phyloP scores from a whole-genome alignment of 2,888 invertebrate species.

The Amphipoea oculea region DNA sequence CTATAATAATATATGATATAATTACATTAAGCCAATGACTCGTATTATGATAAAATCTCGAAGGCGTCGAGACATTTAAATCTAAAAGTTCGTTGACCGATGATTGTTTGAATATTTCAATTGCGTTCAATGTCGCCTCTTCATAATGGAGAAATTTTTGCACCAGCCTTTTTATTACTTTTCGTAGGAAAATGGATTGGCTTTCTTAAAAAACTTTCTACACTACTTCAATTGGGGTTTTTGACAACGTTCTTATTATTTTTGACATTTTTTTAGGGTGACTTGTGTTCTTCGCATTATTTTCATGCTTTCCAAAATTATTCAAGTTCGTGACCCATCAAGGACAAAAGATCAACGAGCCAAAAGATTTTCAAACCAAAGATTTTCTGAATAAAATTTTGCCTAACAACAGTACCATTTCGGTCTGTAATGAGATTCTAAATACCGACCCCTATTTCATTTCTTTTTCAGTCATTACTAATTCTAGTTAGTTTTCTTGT shows the following conservation, averaged over 20 bases:
- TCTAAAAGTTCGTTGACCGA: constrained; percentile 55
- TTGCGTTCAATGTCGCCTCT: constrained; percentile 53
- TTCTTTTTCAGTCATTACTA: constrained; percentile 48
- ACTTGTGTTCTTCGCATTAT: constrained; percentile 23
- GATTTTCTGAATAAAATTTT: constrained; percentile 20
- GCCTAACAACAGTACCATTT: constrained; percentile 26
- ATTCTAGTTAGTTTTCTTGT: constrained; percentile 59
- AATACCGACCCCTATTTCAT: constrained; percentile 54
- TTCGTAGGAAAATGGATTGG: constrained; percentile 13
- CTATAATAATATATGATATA: constrained; percentile 40
- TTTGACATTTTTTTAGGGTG: neutral
- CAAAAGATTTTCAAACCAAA: constrained; percentile 19
- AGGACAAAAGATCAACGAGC: neutral
- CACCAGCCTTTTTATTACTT: constrained; percentile 31
- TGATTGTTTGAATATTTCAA: constrained; percentile 53
- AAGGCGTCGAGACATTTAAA: constrained; percentile 54
- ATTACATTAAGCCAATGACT: constrained; percentile 45
- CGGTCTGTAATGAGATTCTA: constrained; percentile 56
- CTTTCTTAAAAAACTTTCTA: constrained; percentile 12
- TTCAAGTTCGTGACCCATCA: constrained; percentile 17
- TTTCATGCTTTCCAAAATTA: constrained; percentile 35
- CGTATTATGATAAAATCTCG: constrained; percentile 49
- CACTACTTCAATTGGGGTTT: constrained; percentile 15
- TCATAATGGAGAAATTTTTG: constrained; percentile 32
- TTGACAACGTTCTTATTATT: constrained; percentile 8